Evolutionary conservation across 2,797 vertebrate genomes (phyloP).

Genomic region (Microctenopoma lineatum): DNA sequence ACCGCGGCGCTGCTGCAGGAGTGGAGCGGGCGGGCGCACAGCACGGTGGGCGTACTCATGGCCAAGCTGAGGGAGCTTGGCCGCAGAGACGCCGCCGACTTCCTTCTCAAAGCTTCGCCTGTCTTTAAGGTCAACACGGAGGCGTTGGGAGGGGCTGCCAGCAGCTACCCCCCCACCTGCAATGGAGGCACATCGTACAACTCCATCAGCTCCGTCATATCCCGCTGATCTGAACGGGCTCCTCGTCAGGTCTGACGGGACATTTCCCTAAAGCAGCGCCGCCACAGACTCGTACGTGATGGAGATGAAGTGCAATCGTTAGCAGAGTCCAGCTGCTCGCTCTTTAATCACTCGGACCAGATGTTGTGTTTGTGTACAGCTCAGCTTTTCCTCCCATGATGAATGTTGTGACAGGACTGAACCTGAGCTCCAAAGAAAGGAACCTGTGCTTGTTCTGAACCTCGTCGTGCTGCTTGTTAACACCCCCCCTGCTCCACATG

Average conservation of each 20-base stretch:
- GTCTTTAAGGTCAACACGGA: constrained; percentile 93
- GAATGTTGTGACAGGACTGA: constrained; percentile 66
- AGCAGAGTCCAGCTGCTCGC: constrained; percentile 49
- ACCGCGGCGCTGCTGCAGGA: constrained; percentile 92
- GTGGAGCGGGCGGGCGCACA: constrained; percentile 88
- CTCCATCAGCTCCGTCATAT: constrained; percentile 97
- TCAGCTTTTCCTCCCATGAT: constrained; percentile 27
- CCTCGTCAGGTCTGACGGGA: constrained; percentile 19
- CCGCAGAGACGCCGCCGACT: constrained; percentile 94
- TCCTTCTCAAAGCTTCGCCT: constrained; percentile 91
- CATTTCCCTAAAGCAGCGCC: constrained; percentile 10
- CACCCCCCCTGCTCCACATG: constrained; percentile 10
- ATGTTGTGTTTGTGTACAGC: constrained; percentile 62
- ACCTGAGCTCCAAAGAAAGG: constrained; percentile 71
- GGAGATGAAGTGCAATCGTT: constrained; percentile 70
- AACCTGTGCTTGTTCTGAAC: constrained; percentile 51
- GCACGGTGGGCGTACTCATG: constrained; percentile 92
- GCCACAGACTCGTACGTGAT: constrained; percentile 2
- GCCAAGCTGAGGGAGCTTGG: constrained; percentile 94
- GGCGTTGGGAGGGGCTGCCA: constrained; percentile 80
- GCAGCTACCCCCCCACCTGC: constrained; percentile 89
- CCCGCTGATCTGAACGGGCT: constrained; percentile 84
- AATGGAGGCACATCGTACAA: constrained; percentile 97
- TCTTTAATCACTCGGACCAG: constrained; percentile 39
- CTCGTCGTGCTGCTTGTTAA: constrained; percentile 64